Evolutionary conservation across 2,113 vertebrate genomes (phyloP).

Genomic region (Oncorhynchus mykiss): DNA sequence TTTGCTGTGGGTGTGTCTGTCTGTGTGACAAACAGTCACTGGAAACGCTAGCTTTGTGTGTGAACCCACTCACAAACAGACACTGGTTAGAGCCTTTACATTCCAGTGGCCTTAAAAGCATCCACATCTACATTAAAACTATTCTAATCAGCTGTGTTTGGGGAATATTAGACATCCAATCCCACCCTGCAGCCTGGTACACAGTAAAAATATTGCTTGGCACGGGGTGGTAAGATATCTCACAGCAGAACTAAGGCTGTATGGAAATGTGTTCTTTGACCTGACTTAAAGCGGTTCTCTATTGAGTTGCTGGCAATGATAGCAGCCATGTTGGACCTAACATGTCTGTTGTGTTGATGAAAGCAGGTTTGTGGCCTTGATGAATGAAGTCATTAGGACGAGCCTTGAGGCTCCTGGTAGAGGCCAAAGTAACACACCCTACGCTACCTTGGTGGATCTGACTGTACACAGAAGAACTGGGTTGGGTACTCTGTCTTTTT

Average conservation of each 20-base stretch:
- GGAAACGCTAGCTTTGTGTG: too few species aligned
- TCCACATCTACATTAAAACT: slow-evolving; percentile 36
- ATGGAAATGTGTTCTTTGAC: slow-evolving; percentile 3
- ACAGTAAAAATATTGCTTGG: background rate
- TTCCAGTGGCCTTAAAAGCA: slow-evolving; percentile 42
- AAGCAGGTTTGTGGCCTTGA: slow-evolving; percentile 28
- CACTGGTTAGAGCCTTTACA: slow-evolving; percentile 53
- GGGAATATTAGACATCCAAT: too few species aligned
- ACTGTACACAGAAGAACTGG: too few species aligned
- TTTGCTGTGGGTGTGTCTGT: too few species aligned
- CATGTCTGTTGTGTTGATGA: slow-evolving; percentile 21
- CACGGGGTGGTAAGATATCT: background rate
- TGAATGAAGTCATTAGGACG: slow-evolving; percentile 33
- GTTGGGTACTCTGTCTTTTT: background rate
- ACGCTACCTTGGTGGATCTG: slow-evolving; percentile 12
- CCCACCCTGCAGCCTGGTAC: background rate
- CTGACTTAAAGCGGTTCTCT: background rate
- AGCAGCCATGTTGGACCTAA: slow-evolving; percentile 2
- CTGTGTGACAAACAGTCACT: too few species aligned
- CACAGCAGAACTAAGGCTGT: background rate
- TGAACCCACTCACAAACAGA: slow-evolving; percentile 13
- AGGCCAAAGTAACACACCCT: slow-evolving; percentile 20
- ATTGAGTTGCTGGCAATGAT: slow-evolving; percentile 3
- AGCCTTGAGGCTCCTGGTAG: slow-evolving; percentile 24
- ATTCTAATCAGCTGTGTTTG: slow-evolving; percentile 4